Evolutionary conservation across 2,113 vertebrate genomes (phyloP).

Genomic region (Sus scrofa): DNA sequence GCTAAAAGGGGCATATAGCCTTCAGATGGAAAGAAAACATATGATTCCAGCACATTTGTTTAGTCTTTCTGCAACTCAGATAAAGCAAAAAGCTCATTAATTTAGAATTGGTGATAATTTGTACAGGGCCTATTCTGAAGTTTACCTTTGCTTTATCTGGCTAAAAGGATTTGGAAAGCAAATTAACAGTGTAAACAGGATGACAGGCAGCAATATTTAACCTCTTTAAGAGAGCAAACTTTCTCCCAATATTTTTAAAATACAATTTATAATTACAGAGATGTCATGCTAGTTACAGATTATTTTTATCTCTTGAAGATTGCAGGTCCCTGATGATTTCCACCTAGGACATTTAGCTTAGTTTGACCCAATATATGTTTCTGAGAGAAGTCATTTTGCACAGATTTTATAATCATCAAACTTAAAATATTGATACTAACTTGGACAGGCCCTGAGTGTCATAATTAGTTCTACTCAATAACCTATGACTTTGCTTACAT

Average conservation of each 20-base stretch:
- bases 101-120: constrained; percentile 81
- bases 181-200: constrained; percentile 84
- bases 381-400: constrained; percentile 27
- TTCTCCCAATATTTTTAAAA: constrained; percentile 75
- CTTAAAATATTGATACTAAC: constrained; percentile 48
- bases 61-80: constrained; percentile 81
- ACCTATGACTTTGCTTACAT: not conserved
- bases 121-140: constrained; percentile 77
- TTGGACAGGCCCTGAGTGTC: not conserved
- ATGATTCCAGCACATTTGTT: constrained; percentile 79
- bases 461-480: constrained; percentile 33
- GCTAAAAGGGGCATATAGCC: constrained; percentile 18
- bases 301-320: constrained; percentile 58
- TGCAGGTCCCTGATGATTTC: constrained; percentile 10
- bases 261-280: constrained; percentile 67
- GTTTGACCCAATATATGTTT: not conserved
- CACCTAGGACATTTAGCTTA: constrained; percentile 6
- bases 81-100: constrained; percentile 85
- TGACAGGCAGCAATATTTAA: constrained; percentile 77
- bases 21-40: constrained; percentile 75
- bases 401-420: constrained; percentile 39
- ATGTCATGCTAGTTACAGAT: constrained; percentile 57
- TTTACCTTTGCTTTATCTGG: constrained; percentile 84
- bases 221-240: constrained; percentile 72
- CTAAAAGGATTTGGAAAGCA: constrained; percentile 83